Conservation (phyloP, 2,113 vertebrate genomes). For the Campylomormyrus numenius region DNA sequence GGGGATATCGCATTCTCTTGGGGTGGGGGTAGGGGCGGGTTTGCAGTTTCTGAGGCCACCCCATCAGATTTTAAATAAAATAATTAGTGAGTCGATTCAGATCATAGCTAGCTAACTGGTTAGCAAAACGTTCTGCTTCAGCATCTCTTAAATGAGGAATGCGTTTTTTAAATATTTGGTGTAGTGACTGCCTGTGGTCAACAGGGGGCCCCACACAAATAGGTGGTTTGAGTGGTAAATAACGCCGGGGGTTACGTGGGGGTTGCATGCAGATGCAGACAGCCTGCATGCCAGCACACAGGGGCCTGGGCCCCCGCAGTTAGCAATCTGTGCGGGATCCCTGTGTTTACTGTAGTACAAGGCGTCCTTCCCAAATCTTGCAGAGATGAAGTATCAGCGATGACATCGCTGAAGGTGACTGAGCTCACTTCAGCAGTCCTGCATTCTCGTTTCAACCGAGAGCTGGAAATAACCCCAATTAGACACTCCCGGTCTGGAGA, state of each 20-base stretch:
- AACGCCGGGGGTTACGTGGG: neutral
- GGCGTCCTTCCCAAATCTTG: neutral
- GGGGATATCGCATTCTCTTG: neutral
- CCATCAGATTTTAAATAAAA: neutral
- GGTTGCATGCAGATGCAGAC: neutral
- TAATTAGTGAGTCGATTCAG: neutral
- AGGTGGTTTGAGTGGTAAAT: neutral
- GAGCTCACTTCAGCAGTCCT: neutral
- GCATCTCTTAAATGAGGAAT: neutral
- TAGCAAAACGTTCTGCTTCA: neutral
- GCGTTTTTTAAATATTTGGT: neutral
- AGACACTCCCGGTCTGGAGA: neutral
- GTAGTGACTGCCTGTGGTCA: neutral
- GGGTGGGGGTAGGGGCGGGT: neutral
- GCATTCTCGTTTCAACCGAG: neutral
- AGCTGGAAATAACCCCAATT: slow-evolving; percentile 1
- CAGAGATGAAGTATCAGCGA: neutral
- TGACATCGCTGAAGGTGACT: neutral
- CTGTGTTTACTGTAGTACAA: neutral
- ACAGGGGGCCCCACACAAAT: neutral
- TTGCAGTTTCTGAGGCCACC: neutral
- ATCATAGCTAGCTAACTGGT: neutral
- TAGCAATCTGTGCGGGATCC: neutral
- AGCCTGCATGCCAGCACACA: neutral
- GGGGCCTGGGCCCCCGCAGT: neutral